These are phyloP conservation scores for Lasioglossum baleicum DNA, from an alignment of 1,140 invertebrate species.

Conservation along the genomic window DNA sequence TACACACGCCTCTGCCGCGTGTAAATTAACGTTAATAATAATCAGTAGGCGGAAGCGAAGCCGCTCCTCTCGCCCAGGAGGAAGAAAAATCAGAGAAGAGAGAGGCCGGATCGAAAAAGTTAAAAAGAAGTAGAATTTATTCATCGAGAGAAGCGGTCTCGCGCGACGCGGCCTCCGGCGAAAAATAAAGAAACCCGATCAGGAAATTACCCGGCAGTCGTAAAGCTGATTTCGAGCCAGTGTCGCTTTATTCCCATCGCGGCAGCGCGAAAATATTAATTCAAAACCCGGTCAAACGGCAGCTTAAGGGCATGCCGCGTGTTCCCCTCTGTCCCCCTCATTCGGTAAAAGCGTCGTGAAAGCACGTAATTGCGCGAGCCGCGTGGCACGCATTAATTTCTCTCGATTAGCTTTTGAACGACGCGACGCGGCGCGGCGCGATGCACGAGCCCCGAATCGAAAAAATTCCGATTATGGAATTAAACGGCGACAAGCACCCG, in stretches of 20 bases:
- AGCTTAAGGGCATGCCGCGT: conserved; percentile 36
- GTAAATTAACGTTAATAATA: background rate
- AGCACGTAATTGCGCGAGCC: conserved; percentile 45
- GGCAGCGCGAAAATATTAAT: conserved; percentile 1
- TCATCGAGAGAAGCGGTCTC: background rate
- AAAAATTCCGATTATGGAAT: conserved; percentile 30
- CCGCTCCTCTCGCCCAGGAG: background rate
- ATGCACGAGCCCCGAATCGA: conserved; percentile 30
- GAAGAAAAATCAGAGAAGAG: background rate
- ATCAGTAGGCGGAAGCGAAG: background rate
- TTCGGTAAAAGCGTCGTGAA: conserved; percentile 51
- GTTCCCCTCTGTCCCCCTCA: too few species aligned
- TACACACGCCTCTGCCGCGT: background rate
- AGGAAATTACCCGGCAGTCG: background rate
- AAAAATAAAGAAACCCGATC: background rate
- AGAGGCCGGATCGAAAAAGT: background rate
- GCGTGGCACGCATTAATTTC: conserved; percentile 50
- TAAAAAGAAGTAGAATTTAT: background rate
- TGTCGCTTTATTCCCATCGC: conserved; percentile 1
- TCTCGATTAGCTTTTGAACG: conserved; percentile 58
- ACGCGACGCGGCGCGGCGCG: conserved; percentile 42
- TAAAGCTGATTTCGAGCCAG: conserved; percentile 16
- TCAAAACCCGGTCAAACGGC: conserved; percentile 11
- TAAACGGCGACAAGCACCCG: conserved; percentile 32
- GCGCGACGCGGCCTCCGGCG: background rate